phyloP scores from a whole-genome alignment of 2,113 vertebrate species.

The Grus americana region DNA sequence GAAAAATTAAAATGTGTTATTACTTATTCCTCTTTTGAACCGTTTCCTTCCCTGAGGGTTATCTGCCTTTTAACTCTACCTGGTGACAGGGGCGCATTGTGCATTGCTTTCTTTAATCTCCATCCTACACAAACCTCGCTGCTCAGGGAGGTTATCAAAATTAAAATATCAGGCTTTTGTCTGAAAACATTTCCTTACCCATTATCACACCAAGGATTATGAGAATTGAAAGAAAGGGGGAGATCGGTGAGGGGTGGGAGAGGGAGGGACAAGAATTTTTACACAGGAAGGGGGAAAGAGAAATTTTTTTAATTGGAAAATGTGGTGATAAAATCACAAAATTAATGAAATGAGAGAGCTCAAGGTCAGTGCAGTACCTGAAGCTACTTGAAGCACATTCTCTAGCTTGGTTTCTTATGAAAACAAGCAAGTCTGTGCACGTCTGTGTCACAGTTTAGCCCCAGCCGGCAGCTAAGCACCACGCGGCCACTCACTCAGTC shows the following conservation, averaged over 20 bases:
- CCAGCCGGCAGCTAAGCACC: too few relatives aligned
- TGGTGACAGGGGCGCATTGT: constrained; percentile 12
- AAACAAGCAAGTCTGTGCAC: background rate
- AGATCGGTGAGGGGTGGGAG: background rate
- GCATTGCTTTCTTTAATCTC: constrained; percentile 49
- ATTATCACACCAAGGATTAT: constrained; percentile 37
- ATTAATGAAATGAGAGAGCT: constrained; percentile 32
- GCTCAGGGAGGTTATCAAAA: constrained; percentile 41
- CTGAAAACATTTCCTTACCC: background rate
- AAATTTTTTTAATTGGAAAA: constrained; percentile 29
- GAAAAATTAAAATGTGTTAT: constrained; percentile 59
- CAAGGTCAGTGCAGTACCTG: constrained; percentile 3
- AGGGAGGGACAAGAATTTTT: background rate
- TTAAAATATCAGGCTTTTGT: constrained; percentile 51
- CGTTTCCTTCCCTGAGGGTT: constrained; percentile 25
- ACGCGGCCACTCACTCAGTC: too few relatives aligned
- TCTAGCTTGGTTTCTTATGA: background rate
- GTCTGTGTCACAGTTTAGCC: background rate
- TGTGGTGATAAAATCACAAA: constrained; percentile 35
- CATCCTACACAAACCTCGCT: constrained; percentile 11
- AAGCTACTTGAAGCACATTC: background rate
- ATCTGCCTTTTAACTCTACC: constrained; percentile 33
- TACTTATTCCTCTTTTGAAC: constrained; percentile 47
- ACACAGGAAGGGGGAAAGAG: background rate
- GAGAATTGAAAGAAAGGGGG: background rate